Percentiles rank a stretch among this genome's conserved stretches.
These are phyloP conservation scores for Cichladusa arquata DNA, from an alignment of 2,113 vertebrate genomes.

Conservation along the genomic window DNA sequence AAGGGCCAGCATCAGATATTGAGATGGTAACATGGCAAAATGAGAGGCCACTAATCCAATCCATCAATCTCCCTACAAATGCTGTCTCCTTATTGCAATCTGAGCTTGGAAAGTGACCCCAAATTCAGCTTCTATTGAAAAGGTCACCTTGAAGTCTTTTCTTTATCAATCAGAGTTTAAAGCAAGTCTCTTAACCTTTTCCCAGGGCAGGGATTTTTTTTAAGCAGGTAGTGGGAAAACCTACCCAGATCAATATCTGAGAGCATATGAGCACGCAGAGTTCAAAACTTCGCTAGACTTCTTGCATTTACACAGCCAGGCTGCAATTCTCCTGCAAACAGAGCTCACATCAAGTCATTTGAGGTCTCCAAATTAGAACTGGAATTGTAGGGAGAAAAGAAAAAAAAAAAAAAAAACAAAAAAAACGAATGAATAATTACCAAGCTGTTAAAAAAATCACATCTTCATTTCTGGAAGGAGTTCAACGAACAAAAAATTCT, in stretches of 20 bases:
- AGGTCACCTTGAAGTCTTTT: slow-evolving; percentile 38
- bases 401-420: not conserved
- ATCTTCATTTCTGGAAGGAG: not conserved
- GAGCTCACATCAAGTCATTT: not conserved
- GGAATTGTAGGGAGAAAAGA: not conserved
- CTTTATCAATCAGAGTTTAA: slow-evolving; percentile 42
- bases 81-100: not conserved
- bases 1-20: not conserved
- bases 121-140: slow-evolving; percentile 5
- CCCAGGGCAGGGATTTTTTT: slow-evolving; percentile 9
- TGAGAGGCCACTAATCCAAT: not conserved
- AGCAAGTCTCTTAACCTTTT: slow-evolving; percentile 32
- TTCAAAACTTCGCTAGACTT: not conserved
- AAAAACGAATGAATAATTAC: slow-evolving; percentile 25
- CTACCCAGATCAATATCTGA: not conserved
- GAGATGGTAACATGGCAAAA: not conserved
- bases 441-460: not conserved
- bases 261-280: not conserved
- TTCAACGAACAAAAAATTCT: not conserved
- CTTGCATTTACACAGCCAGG: not conserved
- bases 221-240: not conserved
- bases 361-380: not conserved
- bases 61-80: not conserved
- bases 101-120: not conserved
- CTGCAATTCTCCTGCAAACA: not conserved